Percentiles rank a stretch among this genome's conserved stretches.
Evolutionary conservation across 1,140 invertebrate species (phyloP).

Genomic region (Dinothrombium tinctorium): DNA sequence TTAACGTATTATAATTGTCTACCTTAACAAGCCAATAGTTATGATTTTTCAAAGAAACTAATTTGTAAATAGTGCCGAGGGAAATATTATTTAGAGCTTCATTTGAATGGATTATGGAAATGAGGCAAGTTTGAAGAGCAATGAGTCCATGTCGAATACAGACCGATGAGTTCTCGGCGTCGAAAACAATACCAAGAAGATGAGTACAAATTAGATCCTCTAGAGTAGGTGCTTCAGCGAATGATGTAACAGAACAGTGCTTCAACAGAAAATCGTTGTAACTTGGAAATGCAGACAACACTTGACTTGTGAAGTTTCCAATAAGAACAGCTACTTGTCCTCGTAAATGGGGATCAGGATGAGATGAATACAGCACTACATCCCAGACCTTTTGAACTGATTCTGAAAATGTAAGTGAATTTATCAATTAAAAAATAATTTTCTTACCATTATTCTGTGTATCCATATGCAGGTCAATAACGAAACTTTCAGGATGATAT

Average conservation of each 20-base stretch:
- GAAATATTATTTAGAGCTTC: slow-evolving; percentile 18
- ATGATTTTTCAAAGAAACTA: slow-evolving; percentile 39
- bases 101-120: slow-evolving; percentile 28
- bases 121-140: slow-evolving; percentile 27
- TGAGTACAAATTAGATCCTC: slow-evolving; percentile 2
- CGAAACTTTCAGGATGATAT: slow-evolving; percentile 41
- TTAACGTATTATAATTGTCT: neutral
- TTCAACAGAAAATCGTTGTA: slow-evolving; percentile 6
- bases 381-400: slow-evolving; percentile 32
- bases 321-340: slow-evolving; percentile 40
- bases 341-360: slow-evolving; percentile 55
- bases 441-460: neutral
- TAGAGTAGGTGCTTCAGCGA: slow-evolving; percentile 1
- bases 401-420: slow-evolving; percentile 8
- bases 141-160: slow-evolving; percentile 20
- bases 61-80: slow-evolving; percentile 30
- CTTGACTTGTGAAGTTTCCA: slow-evolving; percentile 33
- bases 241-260: neutral
- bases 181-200: neutral
- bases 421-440: neutral
- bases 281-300: neutral
- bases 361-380: slow-evolving; percentile 38
- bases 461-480: slow-evolving; percentile 25
- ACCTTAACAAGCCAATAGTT: slow-evolving; percentile 42
- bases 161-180: slow-evolving; percentile 15